Percentiles rank a stretch among this genome's conserved stretches.
phyloP scores from a whole-genome alignment of 2,888 invertebrate genomes.

The Lasioglossum villosulum region DNA sequence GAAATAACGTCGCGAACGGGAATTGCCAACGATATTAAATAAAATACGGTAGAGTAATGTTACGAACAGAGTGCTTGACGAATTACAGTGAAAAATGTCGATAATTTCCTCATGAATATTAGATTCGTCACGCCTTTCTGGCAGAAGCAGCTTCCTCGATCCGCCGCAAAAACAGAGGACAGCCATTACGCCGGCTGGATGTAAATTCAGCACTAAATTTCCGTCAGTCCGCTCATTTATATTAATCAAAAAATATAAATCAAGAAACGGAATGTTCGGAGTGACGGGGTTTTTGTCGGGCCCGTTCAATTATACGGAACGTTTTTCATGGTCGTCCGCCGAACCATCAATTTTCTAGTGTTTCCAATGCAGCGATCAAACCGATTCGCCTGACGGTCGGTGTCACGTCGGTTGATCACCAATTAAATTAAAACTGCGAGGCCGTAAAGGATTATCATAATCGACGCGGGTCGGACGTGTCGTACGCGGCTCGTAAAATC shows the following conservation, averaged over 20 bases:
- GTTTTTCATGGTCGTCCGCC: neutral
- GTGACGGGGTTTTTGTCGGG: neutral
- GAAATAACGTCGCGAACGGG: neutral
- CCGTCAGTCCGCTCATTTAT: neutral
- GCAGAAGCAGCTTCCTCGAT: neutral
- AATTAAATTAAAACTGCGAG: constrained; percentile 28
- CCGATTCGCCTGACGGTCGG: neutral
- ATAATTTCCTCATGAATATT: constrained; percentile 21
- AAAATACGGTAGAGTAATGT: neutral
- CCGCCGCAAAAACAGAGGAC: neutral
- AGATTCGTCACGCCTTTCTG: constrained; percentile 13
- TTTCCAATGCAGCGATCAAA: neutral
- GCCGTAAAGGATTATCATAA: constrained; percentile 29
- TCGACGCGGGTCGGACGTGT: neutral
- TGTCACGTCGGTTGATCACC: neutral
- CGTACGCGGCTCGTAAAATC: constrained; percentile 28
- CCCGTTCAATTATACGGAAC: constrained; percentile 21
- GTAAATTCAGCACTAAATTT: neutral
- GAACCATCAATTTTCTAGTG: neutral
- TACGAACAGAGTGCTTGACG: neutral
- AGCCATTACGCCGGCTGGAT: neutral
- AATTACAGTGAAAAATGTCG: neutral
- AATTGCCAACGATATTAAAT: neutral
- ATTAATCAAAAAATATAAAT: constrained; percentile 19
- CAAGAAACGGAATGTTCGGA: neutral